phyloP scores from a whole-genome alignment of 2,797 vertebrate species.

The Odontamblyopus rebecca region DNA sequence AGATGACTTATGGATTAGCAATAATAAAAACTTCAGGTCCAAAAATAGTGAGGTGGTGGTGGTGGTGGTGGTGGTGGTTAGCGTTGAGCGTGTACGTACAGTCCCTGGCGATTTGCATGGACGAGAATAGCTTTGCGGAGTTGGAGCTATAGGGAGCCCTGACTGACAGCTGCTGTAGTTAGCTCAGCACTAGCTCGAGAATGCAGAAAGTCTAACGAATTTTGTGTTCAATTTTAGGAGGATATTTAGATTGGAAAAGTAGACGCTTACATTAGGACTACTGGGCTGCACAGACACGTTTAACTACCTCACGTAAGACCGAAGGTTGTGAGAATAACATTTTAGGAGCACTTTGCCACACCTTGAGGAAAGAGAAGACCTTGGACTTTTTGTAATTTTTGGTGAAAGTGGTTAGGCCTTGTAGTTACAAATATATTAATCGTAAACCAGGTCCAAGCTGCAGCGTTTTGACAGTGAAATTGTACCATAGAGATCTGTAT shows the following conservation, averaged over 20 bases:
- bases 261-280: not conserved
- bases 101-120: constrained; percentile 14
- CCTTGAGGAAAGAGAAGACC: no score
- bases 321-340: no score
- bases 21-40: constrained; percentile 3
- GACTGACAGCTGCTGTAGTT: constrained; percentile 11
- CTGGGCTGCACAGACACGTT: no score
- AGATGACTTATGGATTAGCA: not conserved
- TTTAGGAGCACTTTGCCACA: no score
- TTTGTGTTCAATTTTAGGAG: not conserved
- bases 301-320: no score
- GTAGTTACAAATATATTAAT: no score
- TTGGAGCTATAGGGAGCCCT: constrained; percentile 16
- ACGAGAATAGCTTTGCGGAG: constrained; percentile 1
- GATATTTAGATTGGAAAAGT: not conserved
- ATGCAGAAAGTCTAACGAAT: not conserved
- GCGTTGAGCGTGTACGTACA: not conserved
- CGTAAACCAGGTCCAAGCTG: no score
- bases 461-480: not conserved
- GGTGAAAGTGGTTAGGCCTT: no score
- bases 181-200: not conserved
- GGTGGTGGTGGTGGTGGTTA: not conserved
- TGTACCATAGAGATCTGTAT: not conserved
- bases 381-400: no score
- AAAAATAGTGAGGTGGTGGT: constrained; percentile 4